Evolutionary conservation across 2,113 vertebrate genomes (phyloP), one percentile per base, ranked within the genome.

Genomic region (Hemiscyllium ocellatum): DNA sequence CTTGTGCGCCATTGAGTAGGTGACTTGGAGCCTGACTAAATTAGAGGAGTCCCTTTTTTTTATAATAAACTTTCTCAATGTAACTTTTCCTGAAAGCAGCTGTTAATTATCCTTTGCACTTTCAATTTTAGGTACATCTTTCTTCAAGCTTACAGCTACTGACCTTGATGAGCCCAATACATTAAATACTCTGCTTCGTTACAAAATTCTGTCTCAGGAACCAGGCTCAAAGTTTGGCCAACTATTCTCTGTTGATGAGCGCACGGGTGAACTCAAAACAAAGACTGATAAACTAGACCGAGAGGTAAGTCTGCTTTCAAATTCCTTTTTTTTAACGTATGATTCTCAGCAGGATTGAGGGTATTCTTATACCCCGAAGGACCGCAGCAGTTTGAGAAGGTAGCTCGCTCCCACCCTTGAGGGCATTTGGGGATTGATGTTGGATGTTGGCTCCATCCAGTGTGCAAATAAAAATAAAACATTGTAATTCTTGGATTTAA

Each of bases 81-180:
- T 42, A 20, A 83, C n/a, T 42, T 19, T 83, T 19, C 3, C 37
- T 20, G 80, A 20, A 83, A 83, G 37, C 42, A 20, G 20, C 80
- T 20, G 20, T 83, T 83, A 7, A 20, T 4, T 83, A 72, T 6
- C 26, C 26, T 70, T 72, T 4, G 6, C 4, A 10, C 29, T 96
- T 29, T 24, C 96, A 0, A 95, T 96, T 96, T 76, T 0, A 99
- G 99, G 98, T 69, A 96, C 97, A 15, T 1, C 96, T 2, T 97
- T 99, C 95, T 98, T 98, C 70, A 96, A 96, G 95, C 96, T 99
- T 95, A 97, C 76, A 0, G 98, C 98, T 52, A 97, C 97, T 52
- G 98, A 99, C 97, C 97, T 61, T 86, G 98, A 99, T 96, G 95
- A 98, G 22, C 90, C 37, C 1, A 78, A 65, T 0, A 98, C 98